Evolutionary conservation across 2,888 invertebrate genomes (phyloP).

Genomic region (Hirtodrosophila duncani): DNA sequence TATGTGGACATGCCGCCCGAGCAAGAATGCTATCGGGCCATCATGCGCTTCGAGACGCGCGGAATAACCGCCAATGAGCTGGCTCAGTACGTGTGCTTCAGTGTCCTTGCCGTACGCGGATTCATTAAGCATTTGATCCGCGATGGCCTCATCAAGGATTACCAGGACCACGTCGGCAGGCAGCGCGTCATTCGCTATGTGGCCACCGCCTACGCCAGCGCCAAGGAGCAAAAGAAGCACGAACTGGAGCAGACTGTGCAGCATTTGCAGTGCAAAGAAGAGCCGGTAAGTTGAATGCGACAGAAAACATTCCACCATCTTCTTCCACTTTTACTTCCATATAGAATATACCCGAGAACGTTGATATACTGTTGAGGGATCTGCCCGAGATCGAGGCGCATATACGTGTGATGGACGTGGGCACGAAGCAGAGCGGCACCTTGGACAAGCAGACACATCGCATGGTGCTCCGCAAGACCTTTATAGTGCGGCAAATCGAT

Average conservation of each 20-base stretch:
- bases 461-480: conserved; percentile 80
- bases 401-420: conserved; percentile 37
- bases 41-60: conserved; percentile 79
- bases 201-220: conserved; percentile 26
- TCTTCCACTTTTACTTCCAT: not conserved
- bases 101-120: conserved; percentile 79
- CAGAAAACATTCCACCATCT: not conserved
- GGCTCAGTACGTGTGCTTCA: conserved; percentile 76
- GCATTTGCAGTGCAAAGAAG: conserved; percentile 61
- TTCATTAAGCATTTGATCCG: conserved; percentile 78
- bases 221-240: conserved; percentile 37
- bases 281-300: conserved; percentile 56
- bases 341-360: conserved; percentile 46
- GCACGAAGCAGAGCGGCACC: conserved; percentile 10
- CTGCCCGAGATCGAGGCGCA: conserved; percentile 47
- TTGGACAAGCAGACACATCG: conserved; percentile 42
- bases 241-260: conserved; percentile 26
- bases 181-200: conserved; percentile 80
- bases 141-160: conserved; percentile 78
- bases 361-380: conserved; percentile 52
- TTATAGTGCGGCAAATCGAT: conserved; percentile 82
- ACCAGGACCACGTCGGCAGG: conserved; percentile 80
- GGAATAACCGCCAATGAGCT: conserved; percentile 80
- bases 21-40: conserved; percentile 79
- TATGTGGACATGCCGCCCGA: conserved; percentile 77